These are phyloP conservation scores for Heloderma charlesbogerti DNA, from an alignment of 2,113 vertebrate genomes.

Conservation along the genomic window DNA sequence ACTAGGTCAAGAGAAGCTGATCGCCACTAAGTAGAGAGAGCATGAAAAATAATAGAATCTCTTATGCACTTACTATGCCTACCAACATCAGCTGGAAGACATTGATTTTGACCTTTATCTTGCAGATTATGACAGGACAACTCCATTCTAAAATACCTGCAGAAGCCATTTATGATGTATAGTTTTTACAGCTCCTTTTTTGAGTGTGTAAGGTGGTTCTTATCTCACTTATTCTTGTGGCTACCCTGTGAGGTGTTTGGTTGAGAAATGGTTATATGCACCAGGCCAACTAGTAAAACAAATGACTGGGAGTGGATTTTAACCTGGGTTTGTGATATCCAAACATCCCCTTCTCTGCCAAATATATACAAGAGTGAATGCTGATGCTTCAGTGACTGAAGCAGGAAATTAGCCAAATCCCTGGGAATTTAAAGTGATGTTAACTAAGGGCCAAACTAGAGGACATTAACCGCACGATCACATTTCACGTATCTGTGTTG, in stretches of 20 bases:
- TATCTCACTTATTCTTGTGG: neutral
- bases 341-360: neutral
- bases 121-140: neutral
- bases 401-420: neutral
- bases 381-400: fast-evolving
- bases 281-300: neutral
- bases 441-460: neutral
- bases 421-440: neutral
- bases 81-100: fast-evolving
- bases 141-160: neutral
- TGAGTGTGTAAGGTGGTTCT: neutral
- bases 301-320: neutral
- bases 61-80: neutral
- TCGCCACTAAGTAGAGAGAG: constrained; percentile 20
- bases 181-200: neutral
- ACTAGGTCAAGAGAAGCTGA: constrained; percentile 32
- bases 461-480: neutral
- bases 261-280: neutral
- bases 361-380: fast-evolving
- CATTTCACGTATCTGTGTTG: neutral
- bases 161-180: neutral
- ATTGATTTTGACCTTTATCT: neutral
- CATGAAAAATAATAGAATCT: neutral
- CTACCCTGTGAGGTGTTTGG: neutral
- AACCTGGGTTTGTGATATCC: neutral